Percentiles rank a stretch among this genome's conserved stretches.
These are phyloP conservation scores for Armadillidium nasatum DNA, from an alignment of 1,140 invertebrate species.

Conservation along the genomic window DNA sequence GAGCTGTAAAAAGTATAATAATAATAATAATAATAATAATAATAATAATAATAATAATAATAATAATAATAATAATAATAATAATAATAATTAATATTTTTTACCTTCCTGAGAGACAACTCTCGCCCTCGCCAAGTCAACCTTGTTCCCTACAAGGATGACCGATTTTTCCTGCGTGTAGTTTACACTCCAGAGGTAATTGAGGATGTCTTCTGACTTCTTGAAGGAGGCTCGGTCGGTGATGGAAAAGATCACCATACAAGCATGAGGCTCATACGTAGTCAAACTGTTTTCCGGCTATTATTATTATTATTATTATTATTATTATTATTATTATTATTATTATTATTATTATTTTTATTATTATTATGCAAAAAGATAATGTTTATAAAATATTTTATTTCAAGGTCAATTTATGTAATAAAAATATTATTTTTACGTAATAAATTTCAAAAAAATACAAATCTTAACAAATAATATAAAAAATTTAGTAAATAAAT, in stretches of 20 bases:
- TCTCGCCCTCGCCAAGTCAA: conserved; percentile 55
- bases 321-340: too few relatives aligned
- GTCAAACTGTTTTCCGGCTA: conserved; percentile 66
- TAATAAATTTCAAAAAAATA: too few relatives aligned
- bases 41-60: neutral
- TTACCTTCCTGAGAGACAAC: conserved; percentile 52
- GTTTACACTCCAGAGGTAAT: conserved; percentile 65
- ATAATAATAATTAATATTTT: conserved; percentile 16
- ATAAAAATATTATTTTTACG: too few relatives aligned
- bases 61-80: conserved; percentile 1
- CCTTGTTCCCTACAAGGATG: conserved; percentile 59
- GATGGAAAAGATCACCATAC: conserved; percentile 86
- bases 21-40: too few relatives aligned
- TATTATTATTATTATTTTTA: too few relatives aligned
- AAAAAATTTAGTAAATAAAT: too few relatives aligned
- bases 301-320: too few relatives aligned
- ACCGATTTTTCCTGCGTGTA: conserved; percentile 49
- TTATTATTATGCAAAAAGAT: too few relatives aligned
- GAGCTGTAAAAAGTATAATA: too few relatives aligned
- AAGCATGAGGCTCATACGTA: conserved; percentile 82
- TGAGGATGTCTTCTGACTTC: conserved; percentile 72
- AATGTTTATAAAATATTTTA: too few relatives aligned
- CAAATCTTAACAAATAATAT: too few relatives aligned
- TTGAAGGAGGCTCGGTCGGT: conserved; percentile 73
- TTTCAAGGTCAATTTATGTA: too few relatives aligned